Evolutionary conservation across 2,888 invertebrate genomes (phyloP).

Genomic region (Allacma fusca): DNA sequence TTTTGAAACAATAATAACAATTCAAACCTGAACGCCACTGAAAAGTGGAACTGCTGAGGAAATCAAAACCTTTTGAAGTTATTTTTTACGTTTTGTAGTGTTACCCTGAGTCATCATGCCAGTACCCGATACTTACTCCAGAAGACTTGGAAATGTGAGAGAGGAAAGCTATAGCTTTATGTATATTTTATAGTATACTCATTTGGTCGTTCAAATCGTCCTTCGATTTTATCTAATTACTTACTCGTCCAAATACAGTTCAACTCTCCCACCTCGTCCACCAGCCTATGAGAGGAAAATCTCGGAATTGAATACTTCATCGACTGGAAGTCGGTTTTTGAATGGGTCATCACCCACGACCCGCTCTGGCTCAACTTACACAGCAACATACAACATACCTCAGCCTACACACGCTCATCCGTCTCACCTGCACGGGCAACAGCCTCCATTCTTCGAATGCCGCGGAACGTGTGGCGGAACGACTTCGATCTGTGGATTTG

Average conservation of each 20-base stretch:
- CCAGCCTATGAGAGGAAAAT: constrained; percentile 57
- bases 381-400: too few relatives aligned
- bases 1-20: too few relatives aligned
- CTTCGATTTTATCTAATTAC: constrained; percentile 55
- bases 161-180: too few relatives aligned
- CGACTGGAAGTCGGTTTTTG: constrained; percentile 49
- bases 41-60: too few relatives aligned
- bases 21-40: too few relatives aligned
- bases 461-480: constrained; percentile 46
- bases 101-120: constrained; percentile 50
- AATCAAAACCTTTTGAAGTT: too few relatives aligned
- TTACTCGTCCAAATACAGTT: constrained; percentile 52
- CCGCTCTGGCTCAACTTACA: constrained; percentile 40
- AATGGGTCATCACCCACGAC: constrained; percentile 37
- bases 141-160: constrained; percentile 51
- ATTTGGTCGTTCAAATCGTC: constrained; percentile 46
- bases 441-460: constrained; percentile 34
- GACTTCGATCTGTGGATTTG: constrained; percentile 55
- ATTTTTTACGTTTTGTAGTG: too few relatives aligned
- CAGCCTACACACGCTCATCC: constrained; percentile 47
- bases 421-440: constrained; percentile 57
- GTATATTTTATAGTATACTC: too few relatives aligned
- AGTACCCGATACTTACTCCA: constrained; percentile 58
- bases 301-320: constrained; percentile 50
- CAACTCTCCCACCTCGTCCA: constrained; percentile 57